Conservation (phyloP, 2,888 invertebrate species). For the Troilus luridus region DNA sequence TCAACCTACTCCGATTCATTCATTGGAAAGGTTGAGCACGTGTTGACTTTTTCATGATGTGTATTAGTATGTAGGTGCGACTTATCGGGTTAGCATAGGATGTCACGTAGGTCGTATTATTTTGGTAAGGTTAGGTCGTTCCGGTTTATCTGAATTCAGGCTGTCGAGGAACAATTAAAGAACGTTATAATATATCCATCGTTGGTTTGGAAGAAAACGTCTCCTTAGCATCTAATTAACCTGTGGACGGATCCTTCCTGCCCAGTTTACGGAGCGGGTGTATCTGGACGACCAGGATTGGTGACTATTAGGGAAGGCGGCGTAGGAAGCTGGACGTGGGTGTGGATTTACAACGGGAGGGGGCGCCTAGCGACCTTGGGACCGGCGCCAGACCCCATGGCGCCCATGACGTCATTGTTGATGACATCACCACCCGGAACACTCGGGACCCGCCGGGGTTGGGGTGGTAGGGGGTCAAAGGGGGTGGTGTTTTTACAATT, state of each 20-base stretch:
- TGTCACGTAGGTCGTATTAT: too few relatives aligned
- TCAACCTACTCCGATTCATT: too few relatives aligned
- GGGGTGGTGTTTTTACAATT: slow-evolving; percentile 32
- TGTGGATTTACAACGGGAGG: slow-evolving; percentile 20
- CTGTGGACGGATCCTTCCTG: neutral
- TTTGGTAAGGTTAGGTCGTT: too few relatives aligned
- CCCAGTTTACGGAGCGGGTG: neutral
- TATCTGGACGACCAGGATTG: neutral
- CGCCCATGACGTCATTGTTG: slow-evolving; percentile 52
- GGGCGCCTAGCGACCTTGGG: slow-evolving; percentile 23
- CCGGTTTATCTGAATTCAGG: too few relatives aligned
- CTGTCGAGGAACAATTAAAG: too few relatives aligned
- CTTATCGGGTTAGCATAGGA: too few relatives aligned
- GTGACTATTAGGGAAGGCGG: neutral
- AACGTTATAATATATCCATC: too few relatives aligned
- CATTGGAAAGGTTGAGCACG: too few relatives aligned
- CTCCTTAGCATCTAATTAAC: neutral
- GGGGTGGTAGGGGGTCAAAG: too few relatives aligned
- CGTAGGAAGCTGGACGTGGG: slow-evolving; percentile 39
- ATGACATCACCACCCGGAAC: slow-evolving; percentile 51
- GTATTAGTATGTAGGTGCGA: too few relatives aligned
- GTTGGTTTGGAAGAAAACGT: too few relatives aligned
- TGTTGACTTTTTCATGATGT: too few relatives aligned
- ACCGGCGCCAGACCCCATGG: slow-evolving; percentile 50
- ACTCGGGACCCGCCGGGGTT: neutral